A percentile compares a stretch with the other conserved stretches of the same genome.
Conservation (phyloP, 2,888 invertebrate species). For the Drosophila subsilvestris region DNA sequence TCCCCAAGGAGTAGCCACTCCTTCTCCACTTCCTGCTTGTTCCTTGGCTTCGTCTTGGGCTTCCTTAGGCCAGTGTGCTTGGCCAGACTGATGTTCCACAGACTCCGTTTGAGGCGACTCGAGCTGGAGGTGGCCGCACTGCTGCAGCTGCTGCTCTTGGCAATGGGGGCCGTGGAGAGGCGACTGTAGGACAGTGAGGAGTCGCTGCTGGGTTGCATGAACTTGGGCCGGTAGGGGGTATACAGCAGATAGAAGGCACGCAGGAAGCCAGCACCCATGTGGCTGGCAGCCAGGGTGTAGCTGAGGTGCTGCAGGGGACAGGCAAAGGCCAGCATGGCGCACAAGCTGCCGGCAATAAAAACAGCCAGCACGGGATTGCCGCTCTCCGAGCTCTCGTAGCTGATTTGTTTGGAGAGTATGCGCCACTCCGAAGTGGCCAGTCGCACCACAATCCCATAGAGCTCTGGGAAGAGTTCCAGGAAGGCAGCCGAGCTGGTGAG, state of each 20-base stretch:
- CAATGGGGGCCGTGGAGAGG: conserved; percentile 80
- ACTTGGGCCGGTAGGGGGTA: conserved; percentile 83
- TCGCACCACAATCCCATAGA: conserved; percentile 85
- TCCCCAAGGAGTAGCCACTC: conserved; percentile 84
- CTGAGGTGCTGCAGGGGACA: conserved; percentile 86
- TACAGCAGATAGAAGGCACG: conserved; percentile 83
- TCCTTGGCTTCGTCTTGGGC: conserved; percentile 74
- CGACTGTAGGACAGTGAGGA: conserved; percentile 84
- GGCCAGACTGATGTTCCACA: conserved; percentile 81
- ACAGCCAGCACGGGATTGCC: conserved; percentile 86
- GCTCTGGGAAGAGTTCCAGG: conserved; percentile 85
- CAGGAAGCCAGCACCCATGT: conserved; percentile 80
- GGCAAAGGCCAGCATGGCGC: conserved; percentile 86
- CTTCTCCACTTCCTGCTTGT: conserved; percentile 82
- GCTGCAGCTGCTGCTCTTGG: conserved; percentile 68
- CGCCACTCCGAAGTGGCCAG: conserved; percentile 86
- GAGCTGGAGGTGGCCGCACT: conserved; percentile 65
- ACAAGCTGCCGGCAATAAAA: conserved; percentile 86
- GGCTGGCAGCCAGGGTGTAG: conserved; percentile 83
- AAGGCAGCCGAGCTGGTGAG: conserved; percentile 85
- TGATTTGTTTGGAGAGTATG: conserved; percentile 85
- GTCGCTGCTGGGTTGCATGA: conserved; percentile 78
- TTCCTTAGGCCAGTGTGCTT: conserved; percentile 77
- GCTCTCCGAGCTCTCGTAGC: conserved; percentile 85
- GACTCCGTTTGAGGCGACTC: conserved; percentile 75